Evolutionary conservation across 2,113 vertebrate species (phyloP), one percentile per base, ranked within the genome.

Genomic region (Bos javanicus): DNA sequence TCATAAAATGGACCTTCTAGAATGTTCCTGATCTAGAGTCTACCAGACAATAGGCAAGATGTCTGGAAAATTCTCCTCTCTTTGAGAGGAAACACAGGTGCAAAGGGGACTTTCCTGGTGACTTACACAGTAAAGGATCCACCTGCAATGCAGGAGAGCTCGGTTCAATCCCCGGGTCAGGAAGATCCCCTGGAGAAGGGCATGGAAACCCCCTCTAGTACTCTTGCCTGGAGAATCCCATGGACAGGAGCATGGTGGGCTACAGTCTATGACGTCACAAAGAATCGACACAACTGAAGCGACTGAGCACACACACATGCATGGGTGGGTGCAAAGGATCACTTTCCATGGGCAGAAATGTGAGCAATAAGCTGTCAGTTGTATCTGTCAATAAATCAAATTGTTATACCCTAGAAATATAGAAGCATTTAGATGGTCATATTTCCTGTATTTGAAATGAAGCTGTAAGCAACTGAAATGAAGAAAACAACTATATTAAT

Each of bases 371-470:
- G 39, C 36, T 71, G 43, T 50, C 36, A 88, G 36, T 46, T 91
- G 1, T 87, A 67, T 91, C 86, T 97, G 60, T 93, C 59, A 96
- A 71, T 43, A 17, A 78, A 57, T 91, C 36, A 78, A 91, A 54
- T 52, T 87, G 23, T 46, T 59, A 74, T 76, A 91, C 6, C 74
- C 25, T 91, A 43, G 84, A 95, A 91, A 89, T 46, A 67, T 3
- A 67, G 86, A 96, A 71, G 8, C 10, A 52, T 62, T 71, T 83
- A 82, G 39, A 71, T 93, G 30, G 86, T 83, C 74, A 87, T 26
- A 48, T 54, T 93, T 93, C 25, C 39, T 74, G 71, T 76, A 54
- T 95, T 84, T 95, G 36, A 48, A 87, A 87, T 89, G 13, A 91
- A 94, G 56, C 15, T 85, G 50, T 46, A 67, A 67, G 82, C 59